Evolutionary conservation across 35 echinoderm and acorn worm genomes (phyloP), one percentile per base, ranked within the genome.

Genomic region (Ophioderma brevispina): DNA sequence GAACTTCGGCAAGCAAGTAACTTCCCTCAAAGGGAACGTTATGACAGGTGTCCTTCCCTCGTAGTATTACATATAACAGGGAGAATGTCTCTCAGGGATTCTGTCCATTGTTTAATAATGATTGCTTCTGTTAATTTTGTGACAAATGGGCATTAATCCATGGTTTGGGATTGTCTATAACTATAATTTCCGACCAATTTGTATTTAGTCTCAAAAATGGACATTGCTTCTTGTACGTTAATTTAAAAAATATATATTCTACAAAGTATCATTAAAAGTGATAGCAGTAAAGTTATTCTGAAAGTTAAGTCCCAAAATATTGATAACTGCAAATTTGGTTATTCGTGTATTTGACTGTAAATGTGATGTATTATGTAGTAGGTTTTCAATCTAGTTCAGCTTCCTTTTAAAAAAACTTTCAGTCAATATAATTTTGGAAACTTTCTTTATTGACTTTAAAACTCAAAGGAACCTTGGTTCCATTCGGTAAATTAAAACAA

Each of bases 1-100:
- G 41, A 46, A 46, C 4, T 17, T 46, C 41, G n/a, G 5, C 1
- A 25, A 25, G 59, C 23, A 70, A 21, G 59, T 70, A 70, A 15
- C 59, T 70, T 30, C n/a, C 28, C 59, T 25, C n/a, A 4, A 70
- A 25, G n/a, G 59, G 28, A 30, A 70, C 10, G 59, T 70, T 70
- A 3, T 25, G 10, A 70, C 17, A 70, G 28, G 59, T 70, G n/a
- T 70, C 59, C 59, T 70, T 70, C 28, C 59, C 59, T 46, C 59
- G 15, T 25, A 70, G 59, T 70, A 70, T 70, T 70, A 70, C 59
- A 70, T 70, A 25, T 70, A 70, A 70, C 59, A 70, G 59, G 59
- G 59, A 70, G 59, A 70, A 30, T 70, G 59, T 70, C 59, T 70
- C 59, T 70, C 59, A 70, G 59, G 59, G 59, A 70, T 70, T n/a